Evolutionary conservation across 2,888 invertebrate genomes (phyloP).

Genomic region (Gymnoscelis rufifasciata): DNA sequence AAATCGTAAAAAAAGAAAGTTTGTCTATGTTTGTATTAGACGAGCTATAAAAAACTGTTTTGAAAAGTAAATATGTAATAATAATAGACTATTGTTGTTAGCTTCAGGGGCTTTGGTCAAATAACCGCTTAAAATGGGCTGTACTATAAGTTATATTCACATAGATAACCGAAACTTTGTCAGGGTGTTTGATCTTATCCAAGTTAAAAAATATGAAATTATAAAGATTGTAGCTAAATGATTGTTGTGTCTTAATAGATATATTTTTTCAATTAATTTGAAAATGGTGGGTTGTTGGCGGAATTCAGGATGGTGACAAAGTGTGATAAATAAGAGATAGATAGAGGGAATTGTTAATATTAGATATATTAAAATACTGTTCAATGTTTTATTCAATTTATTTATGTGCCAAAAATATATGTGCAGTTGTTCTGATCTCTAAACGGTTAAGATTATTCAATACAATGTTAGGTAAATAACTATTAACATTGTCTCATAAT

Average conservation of each 20-base stretch:
- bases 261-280: constrained; percentile 61
- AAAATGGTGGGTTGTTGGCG: constrained; percentile 24
- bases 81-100: too few relatives aligned
- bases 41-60: too few relatives aligned
- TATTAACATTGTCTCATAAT: too few relatives aligned
- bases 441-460: too few relatives aligned
- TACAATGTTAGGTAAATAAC: too few relatives aligned
- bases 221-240: constrained; percentile 22
- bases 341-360: constrained; percentile 4
- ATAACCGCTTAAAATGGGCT: too few relatives aligned
- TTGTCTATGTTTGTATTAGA: too few relatives aligned
- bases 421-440: constrained; percentile 27
- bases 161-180: constrained; percentile 9
- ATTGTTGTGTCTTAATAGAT: constrained; percentile 56
- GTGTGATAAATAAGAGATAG: constrained; percentile 25
- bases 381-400: constrained; percentile 11
- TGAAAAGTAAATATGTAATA: too few relatives aligned
- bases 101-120: too few relatives aligned
- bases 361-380: constrained; percentile 2
- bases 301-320: constrained; percentile 11
- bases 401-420: constrained; percentile 30
- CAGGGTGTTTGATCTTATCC: constrained; percentile 6
- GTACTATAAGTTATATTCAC: not conserved
- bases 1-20: too few relatives aligned
- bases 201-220: not conserved